phyloP scores from a whole-genome alignment of 2,888 invertebrate species.

The Oegoconia quadripuncta region DNA sequence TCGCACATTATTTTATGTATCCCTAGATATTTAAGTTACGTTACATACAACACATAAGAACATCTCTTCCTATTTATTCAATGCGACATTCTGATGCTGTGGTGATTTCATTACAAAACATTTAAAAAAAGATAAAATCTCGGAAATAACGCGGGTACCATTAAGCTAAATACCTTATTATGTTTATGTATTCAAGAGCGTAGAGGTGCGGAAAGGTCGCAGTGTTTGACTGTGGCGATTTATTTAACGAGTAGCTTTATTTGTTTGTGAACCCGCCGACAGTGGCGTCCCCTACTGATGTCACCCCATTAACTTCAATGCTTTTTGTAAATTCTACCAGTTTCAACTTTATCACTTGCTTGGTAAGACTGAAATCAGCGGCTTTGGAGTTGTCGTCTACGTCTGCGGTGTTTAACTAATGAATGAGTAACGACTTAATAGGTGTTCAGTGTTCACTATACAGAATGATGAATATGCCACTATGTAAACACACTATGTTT shows the following conservation, averaged over 20 bases:
- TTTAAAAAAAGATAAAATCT: slow-evolving; percentile 19
- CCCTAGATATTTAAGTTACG: too few relatives aligned
- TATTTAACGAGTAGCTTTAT: slow-evolving; percentile 67
- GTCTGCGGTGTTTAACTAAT: slow-evolving; percentile 52
- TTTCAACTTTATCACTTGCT: slow-evolving; percentile 47
- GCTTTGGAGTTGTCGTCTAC: slow-evolving; percentile 26
- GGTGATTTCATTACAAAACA: too few relatives aligned
- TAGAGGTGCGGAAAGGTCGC: slow-evolving; percentile 58
- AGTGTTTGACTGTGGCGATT: slow-evolving; percentile 64
- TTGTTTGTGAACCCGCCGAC: slow-evolving; percentile 54
- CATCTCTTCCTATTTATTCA: too few relatives aligned
- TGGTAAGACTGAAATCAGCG: slow-evolving; percentile 31
- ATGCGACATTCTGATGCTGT: too few relatives aligned
- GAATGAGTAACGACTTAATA: too few relatives aligned
- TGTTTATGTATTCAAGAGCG: slow-evolving; percentile 55
- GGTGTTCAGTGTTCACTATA: slow-evolving; percentile 49
- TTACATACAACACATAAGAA: too few relatives aligned
- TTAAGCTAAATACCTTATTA: slow-evolving; percentile 46
- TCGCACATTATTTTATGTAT: too few relatives aligned
- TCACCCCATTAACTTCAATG: slow-evolving; percentile 53
- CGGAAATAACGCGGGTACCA: slow-evolving; percentile 21
- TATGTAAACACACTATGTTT: too few relatives aligned
- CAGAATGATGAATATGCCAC: too few relatives aligned
- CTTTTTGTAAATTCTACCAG: slow-evolving; percentile 40
- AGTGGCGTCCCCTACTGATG: slow-evolving; percentile 53